Evolutionary conservation across 2,888 invertebrate genomes (phyloP).

Genomic region (Silvanus unidentatus): DNA sequence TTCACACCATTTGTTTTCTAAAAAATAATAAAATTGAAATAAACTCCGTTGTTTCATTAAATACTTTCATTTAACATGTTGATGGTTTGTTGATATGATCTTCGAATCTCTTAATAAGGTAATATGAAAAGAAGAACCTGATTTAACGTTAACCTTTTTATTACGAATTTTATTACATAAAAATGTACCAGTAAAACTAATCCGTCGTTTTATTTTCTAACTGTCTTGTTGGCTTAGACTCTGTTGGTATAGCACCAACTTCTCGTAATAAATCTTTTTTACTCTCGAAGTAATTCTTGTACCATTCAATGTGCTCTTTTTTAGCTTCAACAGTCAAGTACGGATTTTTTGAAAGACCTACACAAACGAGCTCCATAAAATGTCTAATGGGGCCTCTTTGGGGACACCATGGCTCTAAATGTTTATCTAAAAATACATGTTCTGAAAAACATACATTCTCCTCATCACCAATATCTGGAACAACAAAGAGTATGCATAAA

Average conservation of each 20-base stretch:
- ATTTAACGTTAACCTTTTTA: no score
- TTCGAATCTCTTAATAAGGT: no score
- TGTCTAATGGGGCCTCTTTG: conserved; percentile 83
- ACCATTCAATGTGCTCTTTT: conserved; percentile 86
- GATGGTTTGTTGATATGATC: no score
- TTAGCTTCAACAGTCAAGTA: conserved; percentile 85
- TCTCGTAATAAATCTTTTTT: conserved; percentile 68
- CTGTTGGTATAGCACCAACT: conserved; percentile 53
- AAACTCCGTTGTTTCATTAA: no score
- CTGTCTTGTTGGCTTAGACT: conserved; percentile 8
- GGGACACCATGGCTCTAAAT: conserved; percentile 87
- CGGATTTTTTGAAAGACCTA: conserved; percentile 91
- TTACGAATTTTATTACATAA: no score
- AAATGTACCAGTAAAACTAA: no score
- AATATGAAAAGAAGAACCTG: no score
- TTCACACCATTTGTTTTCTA: no score
- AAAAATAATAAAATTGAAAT: no score
- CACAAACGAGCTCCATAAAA: conserved; percentile 95
- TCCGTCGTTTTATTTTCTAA: no score
- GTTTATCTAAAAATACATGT: conserved; percentile 86
- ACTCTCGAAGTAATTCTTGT: conserved; percentile 77
- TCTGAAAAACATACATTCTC: conserved; percentile 77
- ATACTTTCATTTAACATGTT: no score
- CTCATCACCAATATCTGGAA: conserved; percentile 65
- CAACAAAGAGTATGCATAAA: no score